phyloP scores from a whole-genome alignment of 2,113 vertebrate species.

The Poeciliopsis prolifica region DNA sequence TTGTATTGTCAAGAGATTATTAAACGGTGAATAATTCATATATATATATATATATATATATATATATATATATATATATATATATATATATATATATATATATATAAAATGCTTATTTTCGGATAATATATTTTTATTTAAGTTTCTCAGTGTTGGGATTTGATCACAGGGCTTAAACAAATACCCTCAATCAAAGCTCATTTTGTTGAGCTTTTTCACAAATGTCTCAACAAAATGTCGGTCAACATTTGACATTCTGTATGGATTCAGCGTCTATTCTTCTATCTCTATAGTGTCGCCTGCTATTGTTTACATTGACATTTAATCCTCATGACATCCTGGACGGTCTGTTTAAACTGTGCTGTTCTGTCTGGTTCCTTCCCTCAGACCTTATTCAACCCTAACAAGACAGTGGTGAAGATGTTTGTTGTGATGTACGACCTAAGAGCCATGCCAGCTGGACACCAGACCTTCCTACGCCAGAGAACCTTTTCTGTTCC shows the following conservation, averaged over 20 bases:
- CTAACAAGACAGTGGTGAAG: slow-evolving; percentile 99
- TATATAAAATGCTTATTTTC: no score
- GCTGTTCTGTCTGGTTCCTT: neutral
- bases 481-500: slow-evolving; percentile 99
- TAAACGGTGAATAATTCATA: neutral
- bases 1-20: neutral
- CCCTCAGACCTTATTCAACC: slow-evolving; percentile 98
- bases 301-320: neutral
- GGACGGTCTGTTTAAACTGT: neutral
- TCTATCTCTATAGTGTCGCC: neutral
- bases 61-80: no score
- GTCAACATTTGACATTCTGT: neutral
- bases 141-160: no score
- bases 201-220: no score
- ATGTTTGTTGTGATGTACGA: slow-evolving; percentile 99
- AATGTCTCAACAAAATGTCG: no score
- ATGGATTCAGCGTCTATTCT: neutral
- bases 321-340: neutral
- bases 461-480: slow-evolving; percentile 98
- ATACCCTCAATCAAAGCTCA: no score
- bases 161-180: no score
- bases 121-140: no score
- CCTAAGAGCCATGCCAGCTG: slow-evolving; percentile 95
- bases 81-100: no score
- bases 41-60: no score